These are phyloP conservation scores for Origma solitaria DNA, from an alignment of 2,113 vertebrate genomes.

Conservation along the genomic window DNA sequence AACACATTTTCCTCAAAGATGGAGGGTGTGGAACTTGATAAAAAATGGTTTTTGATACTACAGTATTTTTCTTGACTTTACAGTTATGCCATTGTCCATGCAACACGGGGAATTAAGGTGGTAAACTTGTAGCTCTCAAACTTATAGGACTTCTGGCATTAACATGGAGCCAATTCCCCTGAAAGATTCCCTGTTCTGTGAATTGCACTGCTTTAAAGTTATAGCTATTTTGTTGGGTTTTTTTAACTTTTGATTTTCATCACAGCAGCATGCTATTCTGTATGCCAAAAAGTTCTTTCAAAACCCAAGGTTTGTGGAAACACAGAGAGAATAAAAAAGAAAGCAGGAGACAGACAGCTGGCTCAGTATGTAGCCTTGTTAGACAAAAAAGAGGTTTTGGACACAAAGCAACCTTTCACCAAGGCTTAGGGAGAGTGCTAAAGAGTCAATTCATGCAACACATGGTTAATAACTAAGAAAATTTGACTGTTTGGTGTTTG, in stretches of 20 bases:
- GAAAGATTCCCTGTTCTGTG: conserved; percentile 33
- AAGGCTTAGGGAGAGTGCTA: background rate
- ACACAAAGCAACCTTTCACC: conserved; percentile 34
- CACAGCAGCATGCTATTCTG: conserved; percentile 36
- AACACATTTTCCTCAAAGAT: conserved; percentile 7
- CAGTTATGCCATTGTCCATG: conserved; percentile 38
- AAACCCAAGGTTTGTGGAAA: conserved; percentile 26
- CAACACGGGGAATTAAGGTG: conserved; percentile 33
- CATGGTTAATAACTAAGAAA: conserved; percentile 18
- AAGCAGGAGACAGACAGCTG: conserved; percentile 17
- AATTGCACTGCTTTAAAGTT: conserved; percentile 19
- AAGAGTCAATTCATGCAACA: background rate
- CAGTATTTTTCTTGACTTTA: conserved; percentile 2
- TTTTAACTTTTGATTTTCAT: conserved; percentile 34
- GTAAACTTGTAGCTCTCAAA: conserved; percentile 54
- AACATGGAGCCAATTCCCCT: conserved; percentile 9
- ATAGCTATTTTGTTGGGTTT: background rate
- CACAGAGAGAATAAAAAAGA: conserved; percentile 35
- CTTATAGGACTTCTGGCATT: conserved; percentile 2
- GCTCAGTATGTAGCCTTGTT: conserved; percentile 26
- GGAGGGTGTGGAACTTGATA: background rate
- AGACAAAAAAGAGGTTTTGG: conserved; percentile 38
- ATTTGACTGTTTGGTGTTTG: background rate
- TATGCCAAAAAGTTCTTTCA: conserved; percentile 36
- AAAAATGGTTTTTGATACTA: background rate